Evolutionary conservation across 2,797 vertebrate species (phyloP).

Genomic region (Hippopotamyrus pictus): DNA sequence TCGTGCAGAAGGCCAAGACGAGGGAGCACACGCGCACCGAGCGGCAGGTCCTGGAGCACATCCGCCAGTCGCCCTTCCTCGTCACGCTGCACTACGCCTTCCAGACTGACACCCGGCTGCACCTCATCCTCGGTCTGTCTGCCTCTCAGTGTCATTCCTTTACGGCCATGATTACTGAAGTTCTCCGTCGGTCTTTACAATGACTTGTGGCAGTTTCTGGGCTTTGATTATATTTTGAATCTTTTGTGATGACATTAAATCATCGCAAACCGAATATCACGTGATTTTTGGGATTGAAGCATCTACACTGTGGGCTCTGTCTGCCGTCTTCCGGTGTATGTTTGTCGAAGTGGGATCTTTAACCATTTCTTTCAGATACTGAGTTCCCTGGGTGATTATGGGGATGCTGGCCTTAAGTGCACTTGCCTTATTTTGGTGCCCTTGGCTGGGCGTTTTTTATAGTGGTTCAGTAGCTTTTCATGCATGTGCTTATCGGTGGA

Average conservation of each 20-base stretch:
- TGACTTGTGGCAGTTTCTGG: background rate
- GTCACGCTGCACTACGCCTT: slow-evolving; percentile 97
- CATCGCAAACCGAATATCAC: background rate
- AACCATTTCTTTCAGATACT: background rate
- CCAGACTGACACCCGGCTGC: slow-evolving; percentile 95
- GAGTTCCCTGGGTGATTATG: background rate
- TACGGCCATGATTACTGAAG: background rate
- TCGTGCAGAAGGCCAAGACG: slow-evolving; percentile 96
- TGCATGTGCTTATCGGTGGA: background rate
- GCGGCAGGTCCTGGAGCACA: slow-evolving; percentile 91
- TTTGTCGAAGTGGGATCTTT: background rate
- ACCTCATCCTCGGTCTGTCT: slow-evolving; percentile 86
- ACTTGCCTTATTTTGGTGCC: background rate
- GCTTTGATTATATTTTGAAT: background rate
- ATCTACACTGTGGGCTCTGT: background rate
- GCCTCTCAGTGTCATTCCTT: background rate
- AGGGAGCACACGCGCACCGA: slow-evolving; percentile 90
- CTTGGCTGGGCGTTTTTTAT: background rate
- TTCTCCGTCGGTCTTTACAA: background rate
- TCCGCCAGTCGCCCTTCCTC: slow-evolving; percentile 88
- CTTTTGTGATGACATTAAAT: background rate
- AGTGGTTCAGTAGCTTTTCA: background rate
- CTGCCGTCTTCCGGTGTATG: background rate
- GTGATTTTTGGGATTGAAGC: background rate
- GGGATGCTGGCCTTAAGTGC: background rate